phyloP scores from a whole-genome alignment of 2,797 vertebrate species.

The Bradypodion ventrale region DNA sequence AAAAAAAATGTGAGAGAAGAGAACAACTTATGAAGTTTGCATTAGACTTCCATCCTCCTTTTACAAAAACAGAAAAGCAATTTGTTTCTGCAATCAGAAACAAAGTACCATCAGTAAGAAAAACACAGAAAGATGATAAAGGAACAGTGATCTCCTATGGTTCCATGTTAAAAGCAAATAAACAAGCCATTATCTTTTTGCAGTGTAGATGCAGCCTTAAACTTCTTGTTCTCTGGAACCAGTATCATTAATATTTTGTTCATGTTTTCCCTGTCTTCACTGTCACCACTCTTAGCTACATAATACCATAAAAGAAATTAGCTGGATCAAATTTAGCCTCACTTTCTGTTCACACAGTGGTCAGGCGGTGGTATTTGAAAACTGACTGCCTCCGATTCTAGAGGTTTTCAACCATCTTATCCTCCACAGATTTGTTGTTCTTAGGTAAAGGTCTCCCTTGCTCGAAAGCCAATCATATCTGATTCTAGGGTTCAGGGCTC shows the following conservation, averaged over 20 bases:
- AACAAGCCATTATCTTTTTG: background rate
- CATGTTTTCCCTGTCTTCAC: background rate
- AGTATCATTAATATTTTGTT: background rate
- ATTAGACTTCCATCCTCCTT: background rate
- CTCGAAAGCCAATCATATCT: no score
- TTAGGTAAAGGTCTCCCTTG: no score
- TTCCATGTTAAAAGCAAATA: background rate
- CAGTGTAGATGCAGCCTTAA: background rate
- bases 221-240: background rate
- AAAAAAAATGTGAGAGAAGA: background rate
- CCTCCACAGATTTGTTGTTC: no score
- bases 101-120: background rate
- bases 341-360: background rate
- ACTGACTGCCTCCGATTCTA: no score
- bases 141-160: no score
- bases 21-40: background rate
- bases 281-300: background rate
- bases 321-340: background rate
- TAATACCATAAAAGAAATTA: background rate
- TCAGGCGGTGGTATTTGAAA: background rate
- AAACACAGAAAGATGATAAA: conserved; percentile 1
- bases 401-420: no score
- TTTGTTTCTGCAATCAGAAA: background rate
- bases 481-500: no score
- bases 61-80: background rate